Base-by-base conservation (phyloP, 1,140 invertebrate genomes). In the Euglossa dilemma region DNA sequence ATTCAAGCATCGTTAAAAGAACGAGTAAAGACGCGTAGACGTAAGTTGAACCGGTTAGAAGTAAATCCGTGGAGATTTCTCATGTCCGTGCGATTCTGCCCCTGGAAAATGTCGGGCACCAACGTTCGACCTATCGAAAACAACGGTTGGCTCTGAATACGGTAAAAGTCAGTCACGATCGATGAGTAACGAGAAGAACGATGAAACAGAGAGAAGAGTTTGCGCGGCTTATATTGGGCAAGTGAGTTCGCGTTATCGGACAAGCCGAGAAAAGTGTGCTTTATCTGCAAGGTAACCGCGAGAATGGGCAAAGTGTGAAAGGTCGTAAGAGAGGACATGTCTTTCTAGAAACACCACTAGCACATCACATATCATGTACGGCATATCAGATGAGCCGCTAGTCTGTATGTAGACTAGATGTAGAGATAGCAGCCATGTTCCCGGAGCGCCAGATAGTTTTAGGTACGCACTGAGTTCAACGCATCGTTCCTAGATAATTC, bases 401-500 rank as follows among this genome's bases (percentile, higher is more conserved):
- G 93, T 93, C 92, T 93, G 86, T 92, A 92, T 91, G 91, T 93
- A 93, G 93, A 93, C 93, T 93, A 93, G 92, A 90, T 91, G 92
- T 94, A 94, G 92, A 93, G 90, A 91, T 94, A 94, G 93, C 93
- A 88, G 93, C 92, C 90, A 93, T 92, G 92, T 91, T 89, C 91
- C 92, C 88, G 92, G 92, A 93, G 84, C 93, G 91, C 91, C 93
- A 92, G 90, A 93, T 94, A 93, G 92, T 90, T 93, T 92, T 94
- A 94, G 93, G 93, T 94, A 94, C 90, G 93, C 93, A 94, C 92
- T 92, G 87, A 92, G 91, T 91, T 92, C 89, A 92, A 92, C 89
- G 92, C 92, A 93, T 92, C 91, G 89, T 93, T 92, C 89, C 90
- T 92, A 91, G 80, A 91, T 90, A 88, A 77, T 91, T 89, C 23